Conservation (phyloP, 2,797 vertebrate genomes). For the Mormyrus proboscirostris region DNA sequence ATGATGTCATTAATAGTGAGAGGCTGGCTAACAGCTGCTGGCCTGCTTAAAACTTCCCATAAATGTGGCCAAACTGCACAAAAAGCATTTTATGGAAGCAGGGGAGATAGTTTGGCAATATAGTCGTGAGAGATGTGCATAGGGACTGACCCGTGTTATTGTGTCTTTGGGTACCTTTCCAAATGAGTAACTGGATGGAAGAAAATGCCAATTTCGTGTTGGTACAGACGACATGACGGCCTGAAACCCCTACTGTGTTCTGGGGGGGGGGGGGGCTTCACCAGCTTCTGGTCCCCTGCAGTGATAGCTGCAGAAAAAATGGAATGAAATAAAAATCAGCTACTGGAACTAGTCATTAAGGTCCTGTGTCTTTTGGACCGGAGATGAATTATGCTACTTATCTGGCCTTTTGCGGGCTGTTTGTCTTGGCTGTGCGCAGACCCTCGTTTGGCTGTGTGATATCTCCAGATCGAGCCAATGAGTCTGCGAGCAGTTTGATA, state of each 20-base stretch:
- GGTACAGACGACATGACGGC: neutral
- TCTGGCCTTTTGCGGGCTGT: slow-evolving; percentile 18
- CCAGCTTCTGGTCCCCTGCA: neutral
- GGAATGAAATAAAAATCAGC: neutral
- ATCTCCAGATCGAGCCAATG: neutral
- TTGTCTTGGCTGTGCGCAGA: slow-evolving; percentile 15
- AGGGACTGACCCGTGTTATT: neutral
- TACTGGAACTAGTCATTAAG: slow-evolving; percentile 12
- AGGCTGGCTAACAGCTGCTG: neutral
- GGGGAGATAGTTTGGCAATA: neutral
- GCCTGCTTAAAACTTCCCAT: neutral
- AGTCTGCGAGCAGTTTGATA: neutral
- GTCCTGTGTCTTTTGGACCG: slow-evolving; percentile 7
- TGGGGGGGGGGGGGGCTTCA: neutral
- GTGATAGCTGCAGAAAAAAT: neutral
- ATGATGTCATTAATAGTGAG: neutral
- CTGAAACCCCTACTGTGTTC: neutral
- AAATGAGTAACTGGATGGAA: neutral
- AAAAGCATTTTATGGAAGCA: neutral
- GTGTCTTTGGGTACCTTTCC: neutral
- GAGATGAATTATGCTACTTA: slow-evolving; percentile 20
- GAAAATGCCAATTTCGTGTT: neutral
- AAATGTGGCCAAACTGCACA: neutral
- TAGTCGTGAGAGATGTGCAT: neutral
- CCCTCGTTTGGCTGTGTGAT: slow-evolving; percentile 13